Evolutionary conservation across 2,888 invertebrate species (phyloP), one percentile per base, ranked within the genome.

Genomic region (Eupithecia dodoneata): DNA sequence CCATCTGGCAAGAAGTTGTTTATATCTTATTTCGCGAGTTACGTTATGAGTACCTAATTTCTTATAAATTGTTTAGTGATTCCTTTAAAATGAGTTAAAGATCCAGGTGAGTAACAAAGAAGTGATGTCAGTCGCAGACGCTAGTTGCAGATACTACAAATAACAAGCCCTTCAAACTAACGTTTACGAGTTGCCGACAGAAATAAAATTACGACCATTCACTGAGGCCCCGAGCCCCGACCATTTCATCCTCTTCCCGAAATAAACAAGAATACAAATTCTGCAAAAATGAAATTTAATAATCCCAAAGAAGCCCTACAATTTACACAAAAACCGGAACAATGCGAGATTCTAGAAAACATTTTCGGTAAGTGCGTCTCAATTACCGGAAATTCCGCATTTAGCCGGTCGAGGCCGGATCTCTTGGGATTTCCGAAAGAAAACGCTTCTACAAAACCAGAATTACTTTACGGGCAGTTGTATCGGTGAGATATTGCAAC

Each of bases 301-400:
- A 76, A 73, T 73, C 76, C 78, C 77, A 42, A 42, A 72, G 63
- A 76, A 55, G 76, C 71, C 70, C 30, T 52, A 74, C 80, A 80
- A 77, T 81, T 79, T 80, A 80, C 76, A 78, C 76, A 75, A 79
- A 81, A 85, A 80, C 84, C 83, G 79, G 85, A 87, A 86, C 85
- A 86, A 87, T 83, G 80, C 55, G 80, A 84, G 81, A 83, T 84
- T 84, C 82, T 73, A 74, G 70, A 79, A 83, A 85, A 84, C 83
- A 83, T 83, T 87, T 86, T 59, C 81, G 82, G 85, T 82, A 85
- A 86, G 83, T 81, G 84, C 83, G 83, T 86, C 85, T 86, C 87
- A 87, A 87, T 88, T 87, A 88, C 88, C 83, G 85, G 85, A 85
- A 85, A 85, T 83, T 85, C 83, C 81, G 85, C 82, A 81, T 85